These are phyloP conservation scores for Blera fallax DNA, from an alignment of 2,888 invertebrate genomes.

Conservation along the genomic window DNA sequence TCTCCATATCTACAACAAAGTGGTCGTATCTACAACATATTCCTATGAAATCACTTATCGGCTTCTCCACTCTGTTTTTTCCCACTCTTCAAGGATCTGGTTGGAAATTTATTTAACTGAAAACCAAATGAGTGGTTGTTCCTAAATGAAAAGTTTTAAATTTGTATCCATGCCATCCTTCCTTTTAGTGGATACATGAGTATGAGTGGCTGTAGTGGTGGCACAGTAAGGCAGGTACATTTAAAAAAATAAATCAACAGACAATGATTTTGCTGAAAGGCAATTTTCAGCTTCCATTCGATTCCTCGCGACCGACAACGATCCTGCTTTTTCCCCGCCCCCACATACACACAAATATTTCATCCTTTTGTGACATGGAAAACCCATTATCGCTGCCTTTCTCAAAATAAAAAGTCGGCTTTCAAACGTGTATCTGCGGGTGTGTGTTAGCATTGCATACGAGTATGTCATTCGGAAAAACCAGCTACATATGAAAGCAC, in stretches of 20 bases:
- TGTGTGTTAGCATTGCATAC: slow-evolving; percentile 49
- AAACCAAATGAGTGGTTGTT: slow-evolving; percentile 26
- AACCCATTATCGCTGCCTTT: slow-evolving; percentile 78
- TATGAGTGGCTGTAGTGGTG: not conserved
- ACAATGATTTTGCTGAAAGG: slow-evolving; percentile 72
- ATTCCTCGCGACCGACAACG: slow-evolving; percentile 32
- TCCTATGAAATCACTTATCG: not conserved
- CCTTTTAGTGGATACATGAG: not conserved
- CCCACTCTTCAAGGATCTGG: slow-evolving; percentile 3
- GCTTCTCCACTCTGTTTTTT: not conserved
- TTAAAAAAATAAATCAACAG: slow-evolving; percentile 64
- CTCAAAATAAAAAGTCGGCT: slow-evolving; percentile 55
- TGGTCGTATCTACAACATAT: not conserved
- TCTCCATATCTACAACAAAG: not conserved
- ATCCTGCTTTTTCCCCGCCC: not conserved
- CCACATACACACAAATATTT: slow-evolving; percentile 56
- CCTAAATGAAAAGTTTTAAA: slow-evolving; percentile 37
- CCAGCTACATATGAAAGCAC: no score
- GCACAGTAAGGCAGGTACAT: slow-evolving; percentile 4
- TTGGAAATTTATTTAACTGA: slow-evolving; percentile 29
- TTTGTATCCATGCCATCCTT: no score
- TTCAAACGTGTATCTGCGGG: not conserved
- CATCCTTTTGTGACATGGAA: slow-evolving; percentile 79
- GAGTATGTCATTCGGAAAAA: slow-evolving; percentile 49
- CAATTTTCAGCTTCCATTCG: slow-evolving; percentile 66